Base-by-base conservation (phyloP, 2,888 invertebrate species). In the Bellardia bayeri region DNA sequence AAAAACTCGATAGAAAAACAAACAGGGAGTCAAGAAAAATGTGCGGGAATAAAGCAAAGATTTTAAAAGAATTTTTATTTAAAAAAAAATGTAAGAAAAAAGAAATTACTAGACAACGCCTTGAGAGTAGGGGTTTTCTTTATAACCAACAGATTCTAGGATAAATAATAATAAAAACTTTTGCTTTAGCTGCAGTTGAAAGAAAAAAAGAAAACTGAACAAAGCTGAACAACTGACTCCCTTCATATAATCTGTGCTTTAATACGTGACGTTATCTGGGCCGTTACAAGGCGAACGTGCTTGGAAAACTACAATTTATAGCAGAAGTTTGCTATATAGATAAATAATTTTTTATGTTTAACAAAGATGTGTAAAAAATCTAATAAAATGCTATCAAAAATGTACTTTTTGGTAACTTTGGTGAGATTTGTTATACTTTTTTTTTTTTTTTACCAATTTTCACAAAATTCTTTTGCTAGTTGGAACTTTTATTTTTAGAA, bases 221-320 rank as follows among this genome's bases (percentile, higher is more conserved):
- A 40, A 75, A 72, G 80, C 85, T 63, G 66, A 74, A 79, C 75
- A 80, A 56, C 68, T 74, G 82, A 85, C 85, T 87, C 69, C 85
- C 82, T 85, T 87, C 69, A 82, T 91, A 92, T 93, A 93, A 93
- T 93, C 93, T 92, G 91, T 93, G 92, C 93, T 91, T 90, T 45
- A 16, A 91, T 92, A 93, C 93, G 93, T 93, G 93, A 92, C 92
- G 92, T 92, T 93, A 93, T 93, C 91, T 92, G 91, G 91, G 91
- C 92, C 92, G 91, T 91, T 92, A 92, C 91, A 91, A 91, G 90
- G 91, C 89, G 91, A 91, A 92, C 92, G 92, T 92, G 90, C 83
- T 87, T 86, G 82, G 87, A 81, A 85, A 88, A 78, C 16, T 69
- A 71, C 56, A 72, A 45, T n/a, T 75, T 63, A 49, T 37, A 71